Percentiles rank a stretch among this genome's conserved stretches.
Conservation (phyloP, 2,113 vertebrate genomes). For the Mormyrus lacerda region DNA sequence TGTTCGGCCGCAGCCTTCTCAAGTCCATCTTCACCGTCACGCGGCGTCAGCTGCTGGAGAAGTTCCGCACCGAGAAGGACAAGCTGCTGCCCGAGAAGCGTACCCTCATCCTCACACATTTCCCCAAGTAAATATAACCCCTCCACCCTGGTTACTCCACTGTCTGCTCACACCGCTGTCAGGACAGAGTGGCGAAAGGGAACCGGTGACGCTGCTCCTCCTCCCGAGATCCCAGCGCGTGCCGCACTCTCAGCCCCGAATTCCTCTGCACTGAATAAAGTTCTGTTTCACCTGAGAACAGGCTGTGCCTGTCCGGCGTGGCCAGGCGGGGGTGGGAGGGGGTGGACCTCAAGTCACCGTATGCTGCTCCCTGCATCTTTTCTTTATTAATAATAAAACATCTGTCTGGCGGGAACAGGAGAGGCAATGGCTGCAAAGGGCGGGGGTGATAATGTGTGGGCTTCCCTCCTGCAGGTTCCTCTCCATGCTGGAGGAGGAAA, state of each 20-base stretch:
- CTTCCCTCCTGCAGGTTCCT: constrained; percentile 68
- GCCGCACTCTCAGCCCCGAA: background rate
- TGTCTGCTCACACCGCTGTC: background rate
- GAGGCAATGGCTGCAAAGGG: background rate
- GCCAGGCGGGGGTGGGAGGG: background rate
- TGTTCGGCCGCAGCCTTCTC: constrained; percentile 90
- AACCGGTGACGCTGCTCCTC: background rate
- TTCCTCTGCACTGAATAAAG: background rate
- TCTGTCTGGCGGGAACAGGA: background rate
- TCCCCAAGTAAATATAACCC: constrained; percentile 77
- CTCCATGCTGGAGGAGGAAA: constrained; percentile 98
- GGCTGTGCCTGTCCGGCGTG: background rate
- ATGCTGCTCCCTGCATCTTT: background rate
- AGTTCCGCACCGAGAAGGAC: constrained; percentile 97
- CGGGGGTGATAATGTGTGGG: background rate
- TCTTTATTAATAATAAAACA: background rate
- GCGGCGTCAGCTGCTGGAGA: constrained; percentile 90
- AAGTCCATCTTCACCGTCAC: constrained; percentile 97
- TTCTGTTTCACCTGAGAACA: background rate
- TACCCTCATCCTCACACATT: constrained; percentile 95
- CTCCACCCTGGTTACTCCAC: too few species aligned
- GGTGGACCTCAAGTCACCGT: background rate
- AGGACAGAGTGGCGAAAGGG: background rate
- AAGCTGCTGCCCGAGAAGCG: constrained; percentile 94
- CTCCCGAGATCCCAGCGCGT: background rate